Base-by-base conservation (phyloP, 1,140 invertebrate species). In the Tribolium madens region DNA sequence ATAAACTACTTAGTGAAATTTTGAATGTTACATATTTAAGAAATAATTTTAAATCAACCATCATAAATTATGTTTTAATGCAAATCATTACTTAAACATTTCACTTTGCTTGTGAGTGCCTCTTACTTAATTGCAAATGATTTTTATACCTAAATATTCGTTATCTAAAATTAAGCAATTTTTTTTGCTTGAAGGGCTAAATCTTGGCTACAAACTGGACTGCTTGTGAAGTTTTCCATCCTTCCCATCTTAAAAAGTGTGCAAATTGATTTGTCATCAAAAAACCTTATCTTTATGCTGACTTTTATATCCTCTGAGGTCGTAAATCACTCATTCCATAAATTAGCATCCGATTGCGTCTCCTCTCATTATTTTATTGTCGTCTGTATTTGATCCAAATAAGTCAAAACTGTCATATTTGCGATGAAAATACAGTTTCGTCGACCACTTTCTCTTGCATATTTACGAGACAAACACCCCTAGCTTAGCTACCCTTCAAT, bases 381-480 rank as follows among this genome's bases (percentile, higher is more conserved):
- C 4, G 7, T n/a, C 2, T 0, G n/a, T 42, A 10, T 42, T 42
- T n/a, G 36, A 42, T 57, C 21, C 17, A 17, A 57, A 21, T 15
- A 57, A 18, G 52, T 57, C 47, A 57, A 18, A 57, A 57, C 15
- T 57, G 52, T 57, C 52, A 57, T 10, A 33, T 9, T 18, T 64
- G 26, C 21, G 57, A 26, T 64, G 57, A 64, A 64, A 64, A 33
- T 64, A 26, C 57, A 64, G 1, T 64, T 64, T 64, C 26, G 26
- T 26, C 57, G 13, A 33, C n/a, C 26, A 64, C 57, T 64, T 64
- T 33, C 57, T 3, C 57, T 14, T 2, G 17, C 17, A 18, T 64
- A 64, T 64, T 64, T 64, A 64, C 31, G 57, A 64, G n/a, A 9
- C n/a, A 33, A 64, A 13, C 57, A 64, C n/a, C 21, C 57, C 53